These are phyloP conservation scores for Campodea augens DNA, from an alignment of 1,140 invertebrate species.

Conservation along the genomic window DNA sequence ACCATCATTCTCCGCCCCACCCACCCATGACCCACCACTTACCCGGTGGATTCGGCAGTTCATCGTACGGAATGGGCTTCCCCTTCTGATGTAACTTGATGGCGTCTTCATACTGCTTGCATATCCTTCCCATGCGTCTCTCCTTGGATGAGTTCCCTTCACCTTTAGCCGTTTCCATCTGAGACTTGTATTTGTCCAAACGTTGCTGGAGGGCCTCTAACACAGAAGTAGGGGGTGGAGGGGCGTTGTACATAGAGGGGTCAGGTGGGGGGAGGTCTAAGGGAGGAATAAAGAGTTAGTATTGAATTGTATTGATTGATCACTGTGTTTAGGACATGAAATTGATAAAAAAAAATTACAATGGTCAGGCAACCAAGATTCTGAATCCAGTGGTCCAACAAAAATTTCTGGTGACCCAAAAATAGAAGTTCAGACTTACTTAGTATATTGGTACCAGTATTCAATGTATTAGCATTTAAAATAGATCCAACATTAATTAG, in stretches of 20 bases:
- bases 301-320: too few species aligned
- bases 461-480: too few species aligned
- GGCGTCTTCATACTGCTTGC: conserved; percentile 86
- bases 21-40: neutral
- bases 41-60: conserved; percentile 75
- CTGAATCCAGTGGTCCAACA: too few species aligned
- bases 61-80: conserved; percentile 53
- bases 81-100: conserved; percentile 58
- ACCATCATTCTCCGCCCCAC: too few species aligned
- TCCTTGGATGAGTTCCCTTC: conserved; percentile 68
- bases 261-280: conserved; percentile 7
- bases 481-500: too few species aligned
- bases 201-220: conserved; percentile 66
- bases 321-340: too few species aligned
- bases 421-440: too few species aligned
- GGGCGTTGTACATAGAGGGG: conserved; percentile 19
- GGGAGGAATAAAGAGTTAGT: too few species aligned
- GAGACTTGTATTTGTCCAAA: conserved; percentile 47
- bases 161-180: conserved; percentile 47
- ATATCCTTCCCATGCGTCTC: conserved; percentile 69
- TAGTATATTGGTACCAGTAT: too few species aligned
- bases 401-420: too few species aligned
- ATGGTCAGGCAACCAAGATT: too few species aligned
- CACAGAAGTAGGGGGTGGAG: conserved; percentile 33
- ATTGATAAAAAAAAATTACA: too few species aligned